phyloP scores from a whole-genome alignment of 2,113 vertebrate genomes.

The Sturnira hondurensis region DNA sequence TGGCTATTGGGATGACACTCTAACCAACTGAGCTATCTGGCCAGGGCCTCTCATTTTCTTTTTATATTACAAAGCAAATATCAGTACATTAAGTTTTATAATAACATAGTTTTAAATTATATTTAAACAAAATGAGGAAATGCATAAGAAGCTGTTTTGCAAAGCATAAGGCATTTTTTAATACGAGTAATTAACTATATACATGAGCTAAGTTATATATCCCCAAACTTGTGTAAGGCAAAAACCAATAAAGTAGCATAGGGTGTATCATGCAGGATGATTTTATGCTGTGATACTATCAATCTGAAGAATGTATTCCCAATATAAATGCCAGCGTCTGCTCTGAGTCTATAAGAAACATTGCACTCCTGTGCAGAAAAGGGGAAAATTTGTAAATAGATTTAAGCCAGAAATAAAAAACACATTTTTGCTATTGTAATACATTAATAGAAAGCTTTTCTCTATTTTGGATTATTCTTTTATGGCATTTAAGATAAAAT shows the following conservation, averaged over 20 bases:
- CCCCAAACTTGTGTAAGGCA: not conserved
- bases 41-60: not conserved
- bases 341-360: not conserved
- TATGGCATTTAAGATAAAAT: not conserved
- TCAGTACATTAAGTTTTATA: not conserved
- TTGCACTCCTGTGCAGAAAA: not conserved
- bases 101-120: not conserved
- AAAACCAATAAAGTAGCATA: not conserved
- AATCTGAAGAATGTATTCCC: not conserved
- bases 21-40: no score
- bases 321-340: not conserved
- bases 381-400: not conserved
- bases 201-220: not conserved
- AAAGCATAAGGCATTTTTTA: not conserved
- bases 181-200: not conserved
- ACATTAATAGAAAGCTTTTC: not conserved
- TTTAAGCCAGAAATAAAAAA: not conserved
- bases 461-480: not conserved
- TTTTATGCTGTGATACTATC: not conserved
- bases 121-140: constrained; percentile 15
- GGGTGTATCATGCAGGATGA: not conserved
- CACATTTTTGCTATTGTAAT: not conserved
- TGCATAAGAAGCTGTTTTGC: not conserved
- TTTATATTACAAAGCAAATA: not conserved
- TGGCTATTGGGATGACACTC: no score